Conservation (phyloP, 2,797 vertebrate species). For the Tamandua tetradactyla region DNA sequence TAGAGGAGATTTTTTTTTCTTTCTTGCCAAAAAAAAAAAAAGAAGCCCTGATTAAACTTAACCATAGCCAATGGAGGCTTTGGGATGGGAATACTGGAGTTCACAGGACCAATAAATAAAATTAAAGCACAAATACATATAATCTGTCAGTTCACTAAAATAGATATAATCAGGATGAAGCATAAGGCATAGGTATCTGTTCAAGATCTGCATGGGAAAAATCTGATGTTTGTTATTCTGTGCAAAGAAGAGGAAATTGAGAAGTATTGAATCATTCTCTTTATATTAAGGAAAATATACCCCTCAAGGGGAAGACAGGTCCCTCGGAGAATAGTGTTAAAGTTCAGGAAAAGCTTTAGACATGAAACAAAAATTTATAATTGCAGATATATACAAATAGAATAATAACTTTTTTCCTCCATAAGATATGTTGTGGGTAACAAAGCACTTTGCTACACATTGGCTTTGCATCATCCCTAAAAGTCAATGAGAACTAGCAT, state of each 20-base stretch:
- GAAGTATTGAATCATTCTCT: neutral
- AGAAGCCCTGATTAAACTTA: constrained; percentile 63
- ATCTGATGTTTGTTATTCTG: neutral
- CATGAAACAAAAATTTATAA: neutral
- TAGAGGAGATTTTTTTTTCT: constrained; percentile 51
- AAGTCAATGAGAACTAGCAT: neutral
- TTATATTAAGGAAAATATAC: neutral
- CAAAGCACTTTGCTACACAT: neutral
- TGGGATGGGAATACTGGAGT: neutral
- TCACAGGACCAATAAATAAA: neutral
- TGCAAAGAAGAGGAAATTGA: neutral
- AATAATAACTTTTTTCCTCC: neutral
- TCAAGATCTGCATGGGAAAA: neutral
- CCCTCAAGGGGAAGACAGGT: neutral
- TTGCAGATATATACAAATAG: neutral
- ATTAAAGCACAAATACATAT: neutral
- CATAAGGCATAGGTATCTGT: neutral
- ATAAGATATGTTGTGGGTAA: neutral
- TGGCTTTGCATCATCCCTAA: neutral
- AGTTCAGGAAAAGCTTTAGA: neutral
- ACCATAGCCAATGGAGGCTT: neutral
- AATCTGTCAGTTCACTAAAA: neutral
- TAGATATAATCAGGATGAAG: neutral
- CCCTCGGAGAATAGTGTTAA: neutral
- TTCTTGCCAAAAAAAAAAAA: neutral